These are phyloP conservation scores for Melanotus villosus DNA, from an alignment of 2,888 invertebrate genomes.

Conservation along the genomic window DNA sequence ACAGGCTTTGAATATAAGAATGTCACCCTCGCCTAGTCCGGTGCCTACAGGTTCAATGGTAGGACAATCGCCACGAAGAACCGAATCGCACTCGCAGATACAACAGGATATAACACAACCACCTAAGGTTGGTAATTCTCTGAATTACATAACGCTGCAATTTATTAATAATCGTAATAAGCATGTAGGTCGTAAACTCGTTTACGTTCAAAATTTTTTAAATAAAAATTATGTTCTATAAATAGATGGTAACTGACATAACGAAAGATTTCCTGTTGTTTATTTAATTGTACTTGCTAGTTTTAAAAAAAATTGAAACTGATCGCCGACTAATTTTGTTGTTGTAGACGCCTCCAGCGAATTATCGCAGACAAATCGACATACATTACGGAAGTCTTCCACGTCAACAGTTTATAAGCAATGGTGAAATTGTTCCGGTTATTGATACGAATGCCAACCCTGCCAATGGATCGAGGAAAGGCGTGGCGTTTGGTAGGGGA, in stretches of 20 bases:
- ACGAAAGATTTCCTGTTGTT: no score
- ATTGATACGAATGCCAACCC: slow-evolving; percentile 68
- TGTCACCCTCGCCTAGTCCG: slow-evolving; percentile 69
- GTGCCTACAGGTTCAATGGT: slow-evolving; percentile 59
- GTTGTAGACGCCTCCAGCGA: slow-evolving; percentile 82
- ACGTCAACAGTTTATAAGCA: slow-evolving; percentile 74
- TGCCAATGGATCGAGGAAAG: slow-evolving; percentile 71
- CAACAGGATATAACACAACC: slow-evolving; percentile 54
- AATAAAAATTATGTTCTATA: no score
- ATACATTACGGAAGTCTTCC: slow-evolving; percentile 88
- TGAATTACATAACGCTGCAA: neutral
- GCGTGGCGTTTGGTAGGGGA: slow-evolving; percentile 83
- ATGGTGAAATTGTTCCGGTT: slow-evolving; percentile 59
- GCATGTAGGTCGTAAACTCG: neutral
- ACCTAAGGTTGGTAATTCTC: slow-evolving; percentile 38
- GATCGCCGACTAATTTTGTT: no score
- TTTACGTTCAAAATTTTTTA: neutral
- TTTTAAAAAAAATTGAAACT: no score
- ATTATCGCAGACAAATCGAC: slow-evolving; percentile 80
- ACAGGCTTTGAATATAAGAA: slow-evolving; percentile 60
- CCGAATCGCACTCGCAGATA: slow-evolving; percentile 50
- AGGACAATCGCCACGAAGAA: slow-evolving; percentile 60
- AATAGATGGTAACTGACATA: no score
- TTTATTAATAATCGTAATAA: neutral
- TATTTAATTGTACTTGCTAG: no score